Percentiles rank a stretch among this genome's conserved stretches.
phyloP scores from a whole-genome alignment of 35 echinoderm and acorn worm genomes.

The Ophioderma brevispina region DNA sequence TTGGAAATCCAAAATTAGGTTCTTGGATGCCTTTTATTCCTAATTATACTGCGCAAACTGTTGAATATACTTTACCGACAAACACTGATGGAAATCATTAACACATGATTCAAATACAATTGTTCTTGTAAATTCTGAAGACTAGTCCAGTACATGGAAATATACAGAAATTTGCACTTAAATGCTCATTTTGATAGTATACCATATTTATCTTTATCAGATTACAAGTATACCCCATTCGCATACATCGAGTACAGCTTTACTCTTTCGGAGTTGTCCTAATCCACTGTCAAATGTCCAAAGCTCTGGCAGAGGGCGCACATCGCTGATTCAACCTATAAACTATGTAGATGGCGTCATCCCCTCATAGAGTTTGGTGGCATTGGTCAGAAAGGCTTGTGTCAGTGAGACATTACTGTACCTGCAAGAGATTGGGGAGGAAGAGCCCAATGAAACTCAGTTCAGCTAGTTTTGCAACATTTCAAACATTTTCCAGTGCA shows the following conservation, averaged over 20 bases:
- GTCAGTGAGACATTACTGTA: background rate
- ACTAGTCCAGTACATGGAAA: too few species aligned
- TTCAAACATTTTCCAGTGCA: too few species aligned
- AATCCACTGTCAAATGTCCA: background rate
- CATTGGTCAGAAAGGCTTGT: background rate
- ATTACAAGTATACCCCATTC: background rate
- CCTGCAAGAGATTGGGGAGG: background rate
- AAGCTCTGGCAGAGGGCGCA: background rate
- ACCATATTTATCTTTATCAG: background rate
- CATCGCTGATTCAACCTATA: background rate
- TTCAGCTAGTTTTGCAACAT: too few species aligned
- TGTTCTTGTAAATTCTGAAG: too few species aligned
- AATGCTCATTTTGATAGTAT: background rate
- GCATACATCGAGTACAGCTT: background rate
- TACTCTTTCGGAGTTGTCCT: background rate
- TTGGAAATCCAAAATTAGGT: too few species aligned
- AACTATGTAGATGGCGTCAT: background rate
- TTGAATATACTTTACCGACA: too few species aligned
- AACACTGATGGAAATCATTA: too few species aligned
- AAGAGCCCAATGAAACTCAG: too few species aligned
- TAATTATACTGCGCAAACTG: too few species aligned
- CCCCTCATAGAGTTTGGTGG: background rate
- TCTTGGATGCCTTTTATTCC: too few species aligned
- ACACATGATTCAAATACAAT: too few species aligned
- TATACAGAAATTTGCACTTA: too few species aligned